Evolutionary conservation across 1,140 invertebrate species (phyloP).

Genomic region (Aphis craccivora): DNA sequence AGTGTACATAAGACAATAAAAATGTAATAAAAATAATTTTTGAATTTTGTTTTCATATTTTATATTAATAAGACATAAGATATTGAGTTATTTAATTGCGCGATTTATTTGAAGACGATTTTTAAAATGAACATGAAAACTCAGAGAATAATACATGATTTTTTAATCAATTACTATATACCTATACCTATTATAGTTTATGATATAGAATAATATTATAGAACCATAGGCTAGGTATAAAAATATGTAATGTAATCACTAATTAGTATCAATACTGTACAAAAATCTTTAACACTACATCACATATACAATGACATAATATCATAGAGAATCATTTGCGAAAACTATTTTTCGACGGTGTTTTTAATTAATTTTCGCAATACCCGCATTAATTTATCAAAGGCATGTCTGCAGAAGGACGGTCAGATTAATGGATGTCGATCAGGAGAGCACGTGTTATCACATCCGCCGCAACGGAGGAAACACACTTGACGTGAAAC

Average conservation of each 20-base stretch:
- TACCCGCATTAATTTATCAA: slow-evolving; percentile 29
- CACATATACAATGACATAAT: neutral
- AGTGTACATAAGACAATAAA: neutral
- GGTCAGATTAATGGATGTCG: slow-evolving; percentile 46
- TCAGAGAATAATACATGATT: too few relatives aligned
- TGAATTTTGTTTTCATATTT: too few relatives aligned
- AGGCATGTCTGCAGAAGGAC: neutral
- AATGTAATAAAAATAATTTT: neutral
- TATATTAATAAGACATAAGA: too few relatives aligned
- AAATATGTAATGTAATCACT: too few relatives aligned
- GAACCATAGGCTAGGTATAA: too few relatives aligned
- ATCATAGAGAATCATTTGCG: neutral
- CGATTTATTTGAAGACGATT: neutral
- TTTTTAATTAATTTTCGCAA: slow-evolving; percentile 15
- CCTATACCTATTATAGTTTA: neutral
- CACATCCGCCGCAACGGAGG: neutral
- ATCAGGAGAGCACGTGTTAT: slow-evolving; percentile 41
- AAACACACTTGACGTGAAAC: slow-evolving; percentile 32
- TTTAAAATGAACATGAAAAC: neutral
- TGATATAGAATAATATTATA: neutral
- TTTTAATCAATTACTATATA: neutral
- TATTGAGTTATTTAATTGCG: too few relatives aligned
- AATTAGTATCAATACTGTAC: too few relatives aligned
- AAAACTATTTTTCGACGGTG: neutral
- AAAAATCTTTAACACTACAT: neutral